These are phyloP conservation scores for Coptodon bakossiorum DNA, from an alignment of 2,113 vertebrate genomes.

Conservation along the genomic window DNA sequence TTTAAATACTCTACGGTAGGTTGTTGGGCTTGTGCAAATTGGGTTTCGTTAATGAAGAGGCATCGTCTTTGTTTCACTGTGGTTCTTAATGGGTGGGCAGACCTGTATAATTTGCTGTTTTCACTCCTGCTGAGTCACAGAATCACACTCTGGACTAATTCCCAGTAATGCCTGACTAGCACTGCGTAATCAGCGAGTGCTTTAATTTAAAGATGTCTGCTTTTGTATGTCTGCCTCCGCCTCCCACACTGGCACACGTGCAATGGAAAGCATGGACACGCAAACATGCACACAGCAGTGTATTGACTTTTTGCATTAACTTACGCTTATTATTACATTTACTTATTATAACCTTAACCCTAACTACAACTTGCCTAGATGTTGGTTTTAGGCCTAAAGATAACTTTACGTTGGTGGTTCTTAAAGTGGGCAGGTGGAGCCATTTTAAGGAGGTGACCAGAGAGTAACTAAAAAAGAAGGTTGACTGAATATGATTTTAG, in stretches of 20 bases:
- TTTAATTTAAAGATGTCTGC: conserved; percentile 68
- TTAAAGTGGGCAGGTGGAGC: neutral
- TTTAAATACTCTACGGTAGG: neutral
- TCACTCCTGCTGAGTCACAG: conserved; percentile 50
- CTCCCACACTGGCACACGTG: conserved; percentile 38
- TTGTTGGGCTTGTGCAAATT: neutral
- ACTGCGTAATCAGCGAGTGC: conserved; percentile 52
- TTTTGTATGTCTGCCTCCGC: conserved; percentile 43
- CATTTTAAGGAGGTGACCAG: neutral
- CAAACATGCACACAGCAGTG: neutral
- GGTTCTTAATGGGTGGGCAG: conserved; percentile 37
- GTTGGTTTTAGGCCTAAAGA: neutral
- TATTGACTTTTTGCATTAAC: neutral
- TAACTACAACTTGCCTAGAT: neutral
- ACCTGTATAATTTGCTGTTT: conserved; percentile 51
- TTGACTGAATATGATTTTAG: neutral
- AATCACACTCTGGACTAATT: conserved; percentile 52
- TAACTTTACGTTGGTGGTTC: neutral
- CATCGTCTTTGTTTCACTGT: conserved; percentile 27
- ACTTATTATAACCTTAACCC: neutral
- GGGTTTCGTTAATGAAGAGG: conserved; percentile 5
- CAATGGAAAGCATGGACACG: neutral
- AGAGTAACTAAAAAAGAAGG: neutral
- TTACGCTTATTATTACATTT: neutral
- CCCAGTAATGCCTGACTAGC: conserved; percentile 41